Percentiles rank a stretch among this genome's conserved stretches.
Conservation (phyloP, 2,888 invertebrate genomes). For the Sisyra nigra region DNA sequence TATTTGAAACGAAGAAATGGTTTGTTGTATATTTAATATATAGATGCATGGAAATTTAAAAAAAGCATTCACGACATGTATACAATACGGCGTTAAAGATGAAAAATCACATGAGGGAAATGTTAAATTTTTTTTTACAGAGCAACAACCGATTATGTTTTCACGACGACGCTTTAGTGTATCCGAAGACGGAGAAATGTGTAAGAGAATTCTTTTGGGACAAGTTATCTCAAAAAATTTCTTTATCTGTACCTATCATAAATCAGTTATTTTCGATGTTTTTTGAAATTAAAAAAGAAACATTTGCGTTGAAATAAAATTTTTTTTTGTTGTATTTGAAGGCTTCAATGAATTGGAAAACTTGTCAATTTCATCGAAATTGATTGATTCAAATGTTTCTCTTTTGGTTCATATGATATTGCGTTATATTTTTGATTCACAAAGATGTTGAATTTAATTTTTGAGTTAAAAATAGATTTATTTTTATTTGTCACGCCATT, state of each 20-base stretch:
- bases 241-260: not conserved
- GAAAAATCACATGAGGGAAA: too few species aligned
- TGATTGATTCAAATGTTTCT: too few species aligned
- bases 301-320: not conserved
- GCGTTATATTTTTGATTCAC: too few species aligned
- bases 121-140: too few species aligned
- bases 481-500: too few species aligned
- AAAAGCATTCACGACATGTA: not conserved
- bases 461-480: not conserved
- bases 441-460: not conserved
- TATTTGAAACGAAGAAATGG: not conserved
- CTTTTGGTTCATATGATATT: too few species aligned
- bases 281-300: not conserved
- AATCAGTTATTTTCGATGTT: not conserved
- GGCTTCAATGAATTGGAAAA: too few species aligned
- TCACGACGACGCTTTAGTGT: constrained; percentile 45
- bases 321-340: not conserved
- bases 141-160: constrained; percentile 20
- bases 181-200: constrained; percentile 55
- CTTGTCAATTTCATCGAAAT: too few species aligned
- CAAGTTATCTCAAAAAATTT: not conserved
- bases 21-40: not conserved
- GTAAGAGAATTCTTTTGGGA: constrained; percentile 32
- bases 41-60: not conserved
- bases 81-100: not conserved